A percentile compares a stretch with the other conserved stretches of the same genome.
phyloP scores from a whole-genome alignment of 2,888 invertebrate genomes.

The Campoplex nolae region DNA sequence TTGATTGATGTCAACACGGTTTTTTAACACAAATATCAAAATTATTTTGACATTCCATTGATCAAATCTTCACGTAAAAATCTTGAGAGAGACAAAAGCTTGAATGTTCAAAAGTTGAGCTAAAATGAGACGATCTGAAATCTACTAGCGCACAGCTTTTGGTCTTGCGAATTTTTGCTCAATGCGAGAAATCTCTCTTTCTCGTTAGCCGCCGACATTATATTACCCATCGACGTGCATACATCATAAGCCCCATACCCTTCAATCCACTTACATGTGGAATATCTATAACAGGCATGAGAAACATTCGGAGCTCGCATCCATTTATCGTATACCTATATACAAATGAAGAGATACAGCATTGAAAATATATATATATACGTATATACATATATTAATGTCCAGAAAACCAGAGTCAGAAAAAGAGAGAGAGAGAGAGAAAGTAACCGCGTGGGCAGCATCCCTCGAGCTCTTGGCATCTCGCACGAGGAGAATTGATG shows the following conservation, averaged over 20 bases:
- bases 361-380: constrained; percentile 14
- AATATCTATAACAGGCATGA: constrained; percentile 81
- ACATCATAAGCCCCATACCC: constrained; percentile 78
- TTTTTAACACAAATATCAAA: no score
- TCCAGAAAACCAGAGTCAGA: constrained; percentile 50
- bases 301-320: constrained; percentile 82
- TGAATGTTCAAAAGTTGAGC: constrained; percentile 11
- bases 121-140: constrained; percentile 18
- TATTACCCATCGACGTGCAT: constrained; percentile 83
- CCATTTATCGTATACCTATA: constrained; percentile 65
- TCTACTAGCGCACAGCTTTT: background rate
- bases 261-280: constrained; percentile 79
- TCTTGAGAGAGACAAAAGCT: background rate
- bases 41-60: background rate
- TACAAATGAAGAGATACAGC: background rate
- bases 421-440: constrained; percentile 53
- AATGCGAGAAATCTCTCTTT: constrained; percentile 75
- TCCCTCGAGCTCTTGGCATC: constrained; percentile 65
- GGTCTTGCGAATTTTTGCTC: constrained; percentile 6
- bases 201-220: constrained; percentile 84
- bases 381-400: constrained; percentile 40
- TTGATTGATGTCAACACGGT: background rate
- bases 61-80: background rate
- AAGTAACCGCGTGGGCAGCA: constrained; percentile 77
- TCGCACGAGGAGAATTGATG: constrained; percentile 79